phyloP scores from a whole-genome alignment of 2,888 invertebrate genomes.

The Eutolmus rufibarbis region DNA sequence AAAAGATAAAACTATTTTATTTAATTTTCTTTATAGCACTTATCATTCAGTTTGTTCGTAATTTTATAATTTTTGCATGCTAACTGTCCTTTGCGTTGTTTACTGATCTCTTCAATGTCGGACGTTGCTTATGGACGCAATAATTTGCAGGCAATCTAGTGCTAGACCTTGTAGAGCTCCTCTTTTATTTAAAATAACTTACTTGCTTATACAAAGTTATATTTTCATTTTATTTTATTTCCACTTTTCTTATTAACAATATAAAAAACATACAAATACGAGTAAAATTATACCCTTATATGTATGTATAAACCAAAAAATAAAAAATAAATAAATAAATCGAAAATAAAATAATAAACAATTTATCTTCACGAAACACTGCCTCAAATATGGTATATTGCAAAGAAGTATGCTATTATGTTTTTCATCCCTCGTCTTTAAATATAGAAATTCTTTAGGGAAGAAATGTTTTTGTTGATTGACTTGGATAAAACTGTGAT shows the following conservation, averaged over 20 bases:
- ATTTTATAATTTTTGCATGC: constrained; percentile 37
- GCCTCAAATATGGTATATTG: not conserved
- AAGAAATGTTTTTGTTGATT: no score
- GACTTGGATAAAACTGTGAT: no score
- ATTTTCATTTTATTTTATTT: not conserved
- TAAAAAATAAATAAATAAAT: not conserved
- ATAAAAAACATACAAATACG: not conserved
- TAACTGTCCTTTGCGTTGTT: constrained; percentile 26
- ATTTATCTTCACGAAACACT: not conserved
- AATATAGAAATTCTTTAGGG: not conserved
- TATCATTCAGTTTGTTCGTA: constrained; percentile 44
- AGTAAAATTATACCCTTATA: not conserved
- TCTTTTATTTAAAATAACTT: not conserved
- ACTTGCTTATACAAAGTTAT: not conserved
- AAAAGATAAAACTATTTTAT: not conserved
- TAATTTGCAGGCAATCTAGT: constrained; percentile 34
- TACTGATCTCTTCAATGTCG: constrained; percentile 20
- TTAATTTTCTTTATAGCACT: constrained; percentile 39
- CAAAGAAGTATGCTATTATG: not conserved
- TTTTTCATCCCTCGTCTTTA: not conserved
- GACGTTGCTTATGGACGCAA: constrained; percentile 39
- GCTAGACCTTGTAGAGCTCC: not conserved
- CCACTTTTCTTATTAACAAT: not conserved
- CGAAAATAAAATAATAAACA: not conserved
- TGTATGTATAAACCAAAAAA: not conserved